Base-by-base conservation (phyloP, 2,797 vertebrate genomes). In the Discoglossus pictus region DNA sequence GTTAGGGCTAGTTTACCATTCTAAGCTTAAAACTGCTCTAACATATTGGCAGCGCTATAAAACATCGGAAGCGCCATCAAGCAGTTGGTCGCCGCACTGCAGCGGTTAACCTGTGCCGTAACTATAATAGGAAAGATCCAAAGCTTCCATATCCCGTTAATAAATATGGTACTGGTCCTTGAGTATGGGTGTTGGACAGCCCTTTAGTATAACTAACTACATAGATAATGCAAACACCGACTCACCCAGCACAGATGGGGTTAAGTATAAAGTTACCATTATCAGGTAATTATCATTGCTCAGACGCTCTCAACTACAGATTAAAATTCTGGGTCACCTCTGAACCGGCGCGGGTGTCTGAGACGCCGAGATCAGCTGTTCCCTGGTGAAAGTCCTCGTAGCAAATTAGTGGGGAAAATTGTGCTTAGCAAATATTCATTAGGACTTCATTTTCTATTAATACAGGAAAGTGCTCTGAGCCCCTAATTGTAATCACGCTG, bases 361-460 rank as follows among this genome's bases (percentile, higher is more conserved):
- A 76, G 71, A 78, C 75, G 72, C 68, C 66, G 73, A 74, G 75
- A 80, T 79, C 76, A 75, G 78, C 76, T 76, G 76, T 74, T 80
- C 72, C 68, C 78, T 76, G 56, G 0, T 77, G 74, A 77, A 76
- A 78, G 74, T 74, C 73, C 76, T 82, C 82, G 79, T 76, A 84
- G 81, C 78, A 78, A 78, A 81, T 79, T 82, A 81, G 75, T 74
- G 71, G 73, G 79, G 77, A 74, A 78, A 82, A 81, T 76, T 77
- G 75, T 78, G 74, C 78, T 84, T 80, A 76, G 75, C 79, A 82
- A 80, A 83, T 82, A 83, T 82, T 87, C 84, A 83, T 83, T 80
- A 79, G 52, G 67, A 63, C 70, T 84, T 80, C 80, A 76, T 86
- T 83, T 86, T 74, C 78, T 78, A 82, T 84, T 83, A 84, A 84